Percentiles rank a stretch among this genome's conserved stretches.
These are phyloP conservation scores for Sitobion miscanthi DNA, from an alignment of 1,140 invertebrate species.

Conservation along the genomic window DNA sequence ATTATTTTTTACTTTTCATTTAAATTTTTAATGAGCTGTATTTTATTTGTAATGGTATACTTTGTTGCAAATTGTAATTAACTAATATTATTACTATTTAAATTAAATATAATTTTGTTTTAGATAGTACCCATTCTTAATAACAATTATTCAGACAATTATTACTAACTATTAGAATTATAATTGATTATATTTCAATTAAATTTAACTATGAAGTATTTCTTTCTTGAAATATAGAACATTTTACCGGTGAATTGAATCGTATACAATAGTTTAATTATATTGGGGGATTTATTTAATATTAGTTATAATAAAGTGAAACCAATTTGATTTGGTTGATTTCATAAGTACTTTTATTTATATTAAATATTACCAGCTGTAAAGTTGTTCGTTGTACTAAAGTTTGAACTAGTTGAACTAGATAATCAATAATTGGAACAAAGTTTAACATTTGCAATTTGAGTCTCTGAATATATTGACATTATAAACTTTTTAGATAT, in stretches of 20 bases:
- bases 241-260: background rate
- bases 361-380: background rate
- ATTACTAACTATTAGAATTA: background rate
- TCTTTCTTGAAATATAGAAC: background rate
- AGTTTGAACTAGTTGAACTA: background rate
- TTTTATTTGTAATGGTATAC: background rate
- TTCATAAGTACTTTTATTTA: background rate
- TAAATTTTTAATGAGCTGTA: background rate
- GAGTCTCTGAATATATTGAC: background rate
- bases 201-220: background rate
- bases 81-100: background rate
- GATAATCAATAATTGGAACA: background rate
- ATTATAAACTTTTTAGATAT: background rate
- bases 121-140: background rate
- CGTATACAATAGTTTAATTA: background rate
- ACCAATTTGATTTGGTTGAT: background rate
- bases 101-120: background rate
- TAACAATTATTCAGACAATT: background rate
- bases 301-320: background rate
- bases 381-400: background rate
- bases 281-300: background rate
- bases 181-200: background rate
- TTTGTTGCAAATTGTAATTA: background rate
- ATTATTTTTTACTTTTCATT: no score
- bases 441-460: constrained; percentile 11